These are phyloP conservation scores for Porites lobata DNA, from an alignment of 92 coral and sea anemone genomes.

Conservation along the genomic window DNA sequence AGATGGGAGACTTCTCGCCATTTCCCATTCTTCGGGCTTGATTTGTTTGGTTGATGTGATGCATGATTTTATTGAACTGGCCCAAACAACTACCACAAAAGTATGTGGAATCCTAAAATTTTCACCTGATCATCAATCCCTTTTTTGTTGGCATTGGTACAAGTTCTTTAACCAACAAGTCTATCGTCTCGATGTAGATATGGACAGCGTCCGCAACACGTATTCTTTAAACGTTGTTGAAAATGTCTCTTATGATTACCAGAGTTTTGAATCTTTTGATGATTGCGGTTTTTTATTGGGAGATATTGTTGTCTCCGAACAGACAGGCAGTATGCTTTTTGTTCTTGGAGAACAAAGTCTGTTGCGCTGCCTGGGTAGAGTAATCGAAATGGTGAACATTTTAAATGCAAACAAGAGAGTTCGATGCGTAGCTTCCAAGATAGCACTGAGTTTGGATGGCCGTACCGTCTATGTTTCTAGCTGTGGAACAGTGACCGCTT, in stretches of 20 bases:
- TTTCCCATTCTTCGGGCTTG: conserved; percentile 10
- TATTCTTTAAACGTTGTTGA: background rate
- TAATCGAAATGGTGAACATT: background rate
- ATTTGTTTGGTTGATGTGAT: conserved; percentile 21
- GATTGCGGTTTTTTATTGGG: conserved; percentile 11
- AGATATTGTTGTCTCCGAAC: background rate
- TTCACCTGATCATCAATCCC: background rate
- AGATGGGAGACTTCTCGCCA: conserved; percentile 13
- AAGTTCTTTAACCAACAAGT: background rate
- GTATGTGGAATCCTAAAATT: conserved; percentile 6
- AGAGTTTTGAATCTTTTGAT: background rate
- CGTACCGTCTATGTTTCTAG: background rate
- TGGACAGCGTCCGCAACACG: too few species aligned
- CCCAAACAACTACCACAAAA: background rate
- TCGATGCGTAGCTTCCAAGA: background rate
- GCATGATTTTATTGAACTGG: background rate
- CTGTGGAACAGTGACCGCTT: background rate
- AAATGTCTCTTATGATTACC: background rate
- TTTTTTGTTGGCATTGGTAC: background rate
- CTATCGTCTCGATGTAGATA: background rate
- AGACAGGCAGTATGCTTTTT: background rate
- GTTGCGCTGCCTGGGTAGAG: background rate
- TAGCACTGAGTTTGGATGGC: conserved; percentile 9
- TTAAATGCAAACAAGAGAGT: background rate
- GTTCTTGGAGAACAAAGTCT: background rate